Base-by-base conservation (phyloP, 2,888 invertebrate species). In the Strigamia crassipes region DNA sequence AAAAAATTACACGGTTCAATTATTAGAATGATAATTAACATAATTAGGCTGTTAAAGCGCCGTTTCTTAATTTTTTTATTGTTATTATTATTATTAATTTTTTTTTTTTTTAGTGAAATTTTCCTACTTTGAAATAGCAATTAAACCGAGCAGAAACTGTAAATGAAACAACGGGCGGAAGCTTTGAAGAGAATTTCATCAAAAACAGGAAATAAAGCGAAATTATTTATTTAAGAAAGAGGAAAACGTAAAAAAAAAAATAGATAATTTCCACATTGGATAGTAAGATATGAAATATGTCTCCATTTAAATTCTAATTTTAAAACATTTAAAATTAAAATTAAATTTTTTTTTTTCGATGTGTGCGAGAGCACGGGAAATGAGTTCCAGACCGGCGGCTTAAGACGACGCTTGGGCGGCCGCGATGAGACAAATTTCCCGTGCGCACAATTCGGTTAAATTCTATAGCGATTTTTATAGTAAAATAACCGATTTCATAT, bases 21-120 rank as follows among this genome's bases (percentile, higher is more conserved):
- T 66, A 66, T 66, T 66, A 66, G 56, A 13, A 8, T 56, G 23
- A 66, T 66, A 66, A 66, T 66, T 66, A 66, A 66, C 66, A 66
- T 23, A 66, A 66, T 66, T 66, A 66, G 12, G 12, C 66, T 66
- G 12, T 66, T 66, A 66, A 66, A 66, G 23, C 23, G 10, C 9
- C 66, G n/a, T 56, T 66, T 66, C 66, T 2, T 23, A 66, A 13
- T 66, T 15, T 15, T 15, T 15, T 15, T 15, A 51, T 51, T 51
- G 10, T 42, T 42, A 13, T 42, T 15, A 13, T 61, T 61, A 15
- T 21, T 61, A n/a, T 15, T 9, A 61, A 66, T 23, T 66, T 66
- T 66, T 66, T 66, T 51, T 27, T 27, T 27, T 27, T 27, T 27
- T 1, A 3, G 1, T 27, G 27, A 2, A 51, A n/a, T 51, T 51